Evolutionary conservation across 2,797 vertebrate species (phyloP), one percentile per base, ranked within the genome.

Genomic region (Crocodylus rhombifer): DNA sequence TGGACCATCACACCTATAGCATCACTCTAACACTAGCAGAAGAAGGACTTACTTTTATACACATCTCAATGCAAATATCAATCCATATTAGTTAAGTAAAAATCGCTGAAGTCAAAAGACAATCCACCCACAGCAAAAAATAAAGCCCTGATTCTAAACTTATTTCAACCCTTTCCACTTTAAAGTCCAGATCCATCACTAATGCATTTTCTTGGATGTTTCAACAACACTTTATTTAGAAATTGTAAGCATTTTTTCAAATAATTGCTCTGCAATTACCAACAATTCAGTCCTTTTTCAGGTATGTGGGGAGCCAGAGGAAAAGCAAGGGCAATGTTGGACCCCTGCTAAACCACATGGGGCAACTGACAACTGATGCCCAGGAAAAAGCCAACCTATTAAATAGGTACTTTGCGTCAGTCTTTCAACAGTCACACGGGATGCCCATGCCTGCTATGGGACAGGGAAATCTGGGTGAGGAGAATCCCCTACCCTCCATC

Each of bases 31-130:
- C 20, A 60, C n/a, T 21, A 51, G 23, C 51, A 63, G 80, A 90
- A 86, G 42, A 36, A n/a, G 4, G 3, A 75, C 58, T 90, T 67
- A 15, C 65, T 63, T 95, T 86, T 85, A 90, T 16, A 89, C 83
- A 80, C 12, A 8, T 42, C n/a, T 30, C 23, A 91, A 55, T 2
- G 10, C 61, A 83, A 17, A 14, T 1, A 1, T 63, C 82, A 30
- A 86, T 60, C 60, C 21, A 30, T 14, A 60, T 36, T 71, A 4
- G 1, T 1, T 30, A 87, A 80, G 57, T 9, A 91, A 84, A 57
- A 81, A 65, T 26, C 42, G 42, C 0, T 1, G 13, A 23, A 78
- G n/a, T 25, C n/a, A 78, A 58, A 12, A 80, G 33, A 33, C 18
- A 83, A 42, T 8, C 21, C 11, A 33, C 36, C 71, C 67, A 69